Percentiles rank a stretch among this genome's conserved stretches.
These are phyloP conservation scores for Psilanteris sp. DNA, from an alignment of 1,140 invertebrate genomes.

Conservation along the genomic window DNA sequence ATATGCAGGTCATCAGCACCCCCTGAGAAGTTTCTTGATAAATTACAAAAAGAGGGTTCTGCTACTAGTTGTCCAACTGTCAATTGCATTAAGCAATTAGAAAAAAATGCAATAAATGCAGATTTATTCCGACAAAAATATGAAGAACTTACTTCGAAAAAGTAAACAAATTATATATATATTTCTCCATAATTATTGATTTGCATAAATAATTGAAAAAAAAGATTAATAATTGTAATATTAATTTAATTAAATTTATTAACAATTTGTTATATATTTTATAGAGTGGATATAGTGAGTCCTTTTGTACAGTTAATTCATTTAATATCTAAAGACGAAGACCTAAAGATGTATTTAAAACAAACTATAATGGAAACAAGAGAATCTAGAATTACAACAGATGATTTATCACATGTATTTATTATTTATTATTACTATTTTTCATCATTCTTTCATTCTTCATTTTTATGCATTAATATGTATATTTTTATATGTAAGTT, in stretches of 20 bases:
- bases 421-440: conserved; percentile 52
- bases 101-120: conserved; percentile 74
- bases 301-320: conserved; percentile 79
- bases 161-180: no score
- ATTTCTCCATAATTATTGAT: no score
- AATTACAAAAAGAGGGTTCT: conserved; percentile 76
- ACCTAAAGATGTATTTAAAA: conserved; percentile 76
- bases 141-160: conserved; percentile 80
- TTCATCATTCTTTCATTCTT: no score
- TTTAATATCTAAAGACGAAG: conserved; percentile 78
- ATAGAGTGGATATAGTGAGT: conserved; percentile 78
- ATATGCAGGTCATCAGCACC: conserved; percentile 72
- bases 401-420: conserved; percentile 80
- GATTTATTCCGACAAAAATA: conserved; percentile 79
- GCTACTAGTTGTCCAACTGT: conserved; percentile 62
- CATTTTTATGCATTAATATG: no score
- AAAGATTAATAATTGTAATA: no score
- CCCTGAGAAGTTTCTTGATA: conserved; percentile 79
- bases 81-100: conserved; percentile 75
- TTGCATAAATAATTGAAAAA: no score
- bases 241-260: no score
- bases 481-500: no score
- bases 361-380: conserved; percentile 65
- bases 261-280: not conserved
- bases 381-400: conserved; percentile 74